A percentile compares a stretch with the other conserved stretches of the same genome.
Evolutionary conservation across 2,113 vertebrate species (phyloP).

Genomic region (Scopus umbretta): DNA sequence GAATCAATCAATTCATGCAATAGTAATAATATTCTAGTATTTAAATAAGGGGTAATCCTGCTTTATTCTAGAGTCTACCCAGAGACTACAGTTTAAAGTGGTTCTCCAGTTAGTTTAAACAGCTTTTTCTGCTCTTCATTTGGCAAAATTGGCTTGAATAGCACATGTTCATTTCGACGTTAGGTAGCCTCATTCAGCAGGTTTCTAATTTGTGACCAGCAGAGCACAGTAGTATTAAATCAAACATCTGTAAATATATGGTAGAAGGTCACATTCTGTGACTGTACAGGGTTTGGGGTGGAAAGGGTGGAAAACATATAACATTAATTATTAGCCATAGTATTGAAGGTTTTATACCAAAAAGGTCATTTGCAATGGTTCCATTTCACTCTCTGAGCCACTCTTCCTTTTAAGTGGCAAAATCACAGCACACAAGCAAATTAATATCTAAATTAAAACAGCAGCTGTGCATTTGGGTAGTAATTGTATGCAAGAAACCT

Average conservation of each 20-base stretch:
- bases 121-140: conserved; percentile 16
- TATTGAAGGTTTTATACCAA: background rate
- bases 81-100: background rate
- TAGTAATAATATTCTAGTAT: background rate
- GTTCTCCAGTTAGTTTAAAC: background rate
- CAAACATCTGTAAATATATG: background rate
- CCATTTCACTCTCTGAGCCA: conserved; percentile 11
- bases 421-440: conserved; percentile 48
- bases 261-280: background rate
- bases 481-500: conserved; percentile 43
- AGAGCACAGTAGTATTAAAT: background rate
- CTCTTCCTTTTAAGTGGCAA: conserved; percentile 48
- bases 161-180: background rate
- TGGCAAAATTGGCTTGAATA: background rate
- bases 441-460: conserved; percentile 48
- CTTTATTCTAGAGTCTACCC: background rate
- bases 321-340: conserved; percentile 23
- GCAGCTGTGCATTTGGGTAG: conserved; percentile 45
- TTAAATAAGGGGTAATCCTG: background rate
- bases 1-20: background rate
- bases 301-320: background rate
- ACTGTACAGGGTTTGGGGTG: background rate
- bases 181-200: background rate
- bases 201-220: background rate
- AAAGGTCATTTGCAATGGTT: conserved; percentile 3